Evolutionary conservation across 2,797 vertebrate genomes (phyloP).

Genomic region (Myotis pilosus): DNA sequence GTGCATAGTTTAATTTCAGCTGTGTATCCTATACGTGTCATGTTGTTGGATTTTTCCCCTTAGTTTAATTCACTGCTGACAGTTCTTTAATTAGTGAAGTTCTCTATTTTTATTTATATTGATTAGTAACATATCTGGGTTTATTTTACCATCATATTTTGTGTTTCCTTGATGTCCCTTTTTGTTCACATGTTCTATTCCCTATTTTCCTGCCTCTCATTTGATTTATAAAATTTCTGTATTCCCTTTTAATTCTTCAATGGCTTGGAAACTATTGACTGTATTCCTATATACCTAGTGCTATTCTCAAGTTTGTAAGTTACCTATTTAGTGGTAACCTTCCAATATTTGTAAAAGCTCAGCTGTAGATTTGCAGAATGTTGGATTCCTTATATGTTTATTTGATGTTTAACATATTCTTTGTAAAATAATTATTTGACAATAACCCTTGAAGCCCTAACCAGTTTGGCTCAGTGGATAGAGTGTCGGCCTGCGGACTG

Average conservation of each 20-base stretch:
- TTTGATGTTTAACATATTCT: not conserved
- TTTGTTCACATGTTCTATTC: not conserved
- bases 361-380: not conserved
- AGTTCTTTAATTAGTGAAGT: not conserved
- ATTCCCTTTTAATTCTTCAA: not conserved
- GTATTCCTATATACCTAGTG: not conserved
- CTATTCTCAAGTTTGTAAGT: not conserved
- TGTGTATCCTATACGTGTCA: not conserved
- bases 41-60: not conserved
- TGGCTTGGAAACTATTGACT: not conserved
- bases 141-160: not conserved
- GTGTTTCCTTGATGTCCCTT: not conserved
- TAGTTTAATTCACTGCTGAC: not conserved
- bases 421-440: not conserved
- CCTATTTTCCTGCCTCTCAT: not conserved
- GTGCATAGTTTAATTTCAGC: not conserved
- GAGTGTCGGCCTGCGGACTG: too few species aligned
- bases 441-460: not conserved
- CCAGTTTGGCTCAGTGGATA: too few species aligned
- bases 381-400: not conserved
- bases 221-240: not conserved
- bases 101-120: not conserved
- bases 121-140: not conserved
- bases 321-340: not conserved
- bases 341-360: not conserved